Conservation (phyloP, 1,140 invertebrate species). For the Nasonia longicornis region DNA sequence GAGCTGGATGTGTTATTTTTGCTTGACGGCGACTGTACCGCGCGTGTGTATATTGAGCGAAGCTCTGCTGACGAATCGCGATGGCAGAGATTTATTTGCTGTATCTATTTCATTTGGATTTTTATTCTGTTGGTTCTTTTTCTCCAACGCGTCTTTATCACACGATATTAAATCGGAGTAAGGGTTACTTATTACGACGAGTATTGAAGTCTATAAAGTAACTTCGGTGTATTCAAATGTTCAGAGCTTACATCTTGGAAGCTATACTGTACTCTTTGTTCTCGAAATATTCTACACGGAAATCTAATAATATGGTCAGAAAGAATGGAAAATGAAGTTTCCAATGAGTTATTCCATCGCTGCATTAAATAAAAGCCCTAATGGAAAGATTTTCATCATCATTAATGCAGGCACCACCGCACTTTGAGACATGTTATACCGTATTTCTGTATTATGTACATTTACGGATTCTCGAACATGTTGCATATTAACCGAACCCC, state of each 20-base stretch:
- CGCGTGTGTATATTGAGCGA: conserved; percentile 3
- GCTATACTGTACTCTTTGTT: no score
- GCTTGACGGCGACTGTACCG: background rate
- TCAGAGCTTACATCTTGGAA: background rate
- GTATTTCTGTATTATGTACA: background rate
- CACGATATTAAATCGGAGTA: conserved; percentile 29
- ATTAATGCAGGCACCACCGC: no score
- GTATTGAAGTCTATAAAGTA: no score
- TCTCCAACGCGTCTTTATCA: background rate
- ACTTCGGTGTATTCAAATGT: no score
- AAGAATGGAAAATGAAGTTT: no score
- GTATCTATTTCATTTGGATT: background rate
- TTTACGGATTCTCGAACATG: background rate
- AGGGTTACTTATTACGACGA: conserved; percentile 16
- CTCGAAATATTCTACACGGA: no score
- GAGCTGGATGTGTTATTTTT: conserved; percentile 24
- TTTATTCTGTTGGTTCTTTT: background rate
- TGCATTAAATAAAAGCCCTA: no score
- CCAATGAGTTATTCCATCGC: no score
- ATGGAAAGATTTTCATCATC: no score
- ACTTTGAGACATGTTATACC: background rate
- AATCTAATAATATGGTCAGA: no score
- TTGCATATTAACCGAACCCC: background rate
- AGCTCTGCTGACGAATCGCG: background rate
- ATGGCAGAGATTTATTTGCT: background rate